A percentile compares a stretch with the other conserved stretches of the same genome.
phyloP scores from a whole-genome alignment of 2,888 invertebrate genomes.

The Epinotia bilunana region DNA sequence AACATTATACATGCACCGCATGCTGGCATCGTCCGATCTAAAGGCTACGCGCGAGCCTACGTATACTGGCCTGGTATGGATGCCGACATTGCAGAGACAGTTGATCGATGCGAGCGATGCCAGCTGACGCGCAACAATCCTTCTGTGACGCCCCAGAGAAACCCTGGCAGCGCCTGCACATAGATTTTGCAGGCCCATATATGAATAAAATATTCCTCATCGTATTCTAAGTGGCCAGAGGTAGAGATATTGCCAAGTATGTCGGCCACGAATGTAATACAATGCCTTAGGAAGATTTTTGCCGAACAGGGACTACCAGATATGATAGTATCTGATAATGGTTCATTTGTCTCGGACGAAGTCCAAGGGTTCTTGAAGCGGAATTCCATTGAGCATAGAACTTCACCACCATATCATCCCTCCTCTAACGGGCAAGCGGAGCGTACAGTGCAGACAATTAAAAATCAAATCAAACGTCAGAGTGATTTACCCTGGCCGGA shows the following conservation, averaged over 20 bases:
- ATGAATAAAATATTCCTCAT: conserved; percentile 3
- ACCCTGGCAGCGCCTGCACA: conserved; percentile 5
- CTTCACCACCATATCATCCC: conserved; percentile 42
- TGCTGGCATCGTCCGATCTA: not conserved
- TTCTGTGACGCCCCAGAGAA: not conserved
- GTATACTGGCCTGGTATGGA: not conserved
- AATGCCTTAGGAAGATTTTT: conserved; percentile 37
- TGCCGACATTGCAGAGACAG: not conserved
- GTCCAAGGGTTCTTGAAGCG: conserved; percentile 34
- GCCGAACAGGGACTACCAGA: conserved; percentile 40
- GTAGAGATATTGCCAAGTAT: conserved; percentile 22
- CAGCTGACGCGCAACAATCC: conserved; percentile 11
- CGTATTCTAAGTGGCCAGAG: conserved; percentile 37
- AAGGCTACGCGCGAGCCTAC: conserved; percentile 1
- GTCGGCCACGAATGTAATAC: conserved; percentile 13
- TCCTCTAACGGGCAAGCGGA: conserved; percentile 16
- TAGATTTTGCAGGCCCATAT: conserved; percentile 8
- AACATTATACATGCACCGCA: conserved; percentile 1
- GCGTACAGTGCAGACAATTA: conserved; percentile 19
- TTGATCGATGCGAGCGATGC: conserved; percentile 7
- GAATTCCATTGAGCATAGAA: conserved; percentile 38
- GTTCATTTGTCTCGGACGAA: conserved; percentile 42
- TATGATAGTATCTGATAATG: conserved; percentile 43
- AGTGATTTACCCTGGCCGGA: conserved; percentile 27
- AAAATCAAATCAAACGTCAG: conserved; percentile 35